phyloP scores from a whole-genome alignment of 2,888 invertebrate species.

The Aphrophora alni region DNA sequence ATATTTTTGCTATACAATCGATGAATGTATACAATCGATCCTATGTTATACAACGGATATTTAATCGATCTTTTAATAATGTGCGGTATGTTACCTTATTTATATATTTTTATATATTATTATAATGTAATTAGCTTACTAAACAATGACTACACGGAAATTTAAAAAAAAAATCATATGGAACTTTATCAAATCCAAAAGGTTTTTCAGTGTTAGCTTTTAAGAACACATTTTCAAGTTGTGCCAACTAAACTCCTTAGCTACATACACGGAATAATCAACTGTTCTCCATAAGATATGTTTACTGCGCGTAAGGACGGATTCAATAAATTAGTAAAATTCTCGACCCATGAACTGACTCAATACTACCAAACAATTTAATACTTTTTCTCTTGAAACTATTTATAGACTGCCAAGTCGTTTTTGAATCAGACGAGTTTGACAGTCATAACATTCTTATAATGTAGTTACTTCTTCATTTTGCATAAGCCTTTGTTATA shows the following conservation, averaged over 20 bases:
- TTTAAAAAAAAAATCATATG: conserved; percentile 22
- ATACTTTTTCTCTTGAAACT: conserved; percentile 13
- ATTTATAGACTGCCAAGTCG: background rate
- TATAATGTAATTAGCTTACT: background rate
- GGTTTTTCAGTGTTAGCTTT: conserved; percentile 19
- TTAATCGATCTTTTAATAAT: background rate
- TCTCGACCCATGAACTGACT: background rate
- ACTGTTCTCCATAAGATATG: conserved; percentile 4
- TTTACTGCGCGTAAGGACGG: background rate
- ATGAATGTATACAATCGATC: conserved; percentile 12
- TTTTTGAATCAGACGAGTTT: background rate
- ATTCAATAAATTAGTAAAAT: conserved; percentile 2
- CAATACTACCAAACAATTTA: background rate
- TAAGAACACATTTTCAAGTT: background rate
- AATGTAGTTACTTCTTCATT: conserved; percentile 9
- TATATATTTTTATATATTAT: background rate
- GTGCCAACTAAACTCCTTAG: background rate
- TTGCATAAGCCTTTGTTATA: background rate
- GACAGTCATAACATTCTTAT: background rate
- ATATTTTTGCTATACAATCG: background rate
- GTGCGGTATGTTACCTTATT: background rate
- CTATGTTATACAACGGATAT: conserved; percentile 12
- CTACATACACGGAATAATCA: background rate
- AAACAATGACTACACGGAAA: background rate
- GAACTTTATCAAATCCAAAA: conserved; percentile 13